phyloP scores from a whole-genome alignment of 2,113 vertebrate species.

The Scytalopus superciliaris region DNA sequence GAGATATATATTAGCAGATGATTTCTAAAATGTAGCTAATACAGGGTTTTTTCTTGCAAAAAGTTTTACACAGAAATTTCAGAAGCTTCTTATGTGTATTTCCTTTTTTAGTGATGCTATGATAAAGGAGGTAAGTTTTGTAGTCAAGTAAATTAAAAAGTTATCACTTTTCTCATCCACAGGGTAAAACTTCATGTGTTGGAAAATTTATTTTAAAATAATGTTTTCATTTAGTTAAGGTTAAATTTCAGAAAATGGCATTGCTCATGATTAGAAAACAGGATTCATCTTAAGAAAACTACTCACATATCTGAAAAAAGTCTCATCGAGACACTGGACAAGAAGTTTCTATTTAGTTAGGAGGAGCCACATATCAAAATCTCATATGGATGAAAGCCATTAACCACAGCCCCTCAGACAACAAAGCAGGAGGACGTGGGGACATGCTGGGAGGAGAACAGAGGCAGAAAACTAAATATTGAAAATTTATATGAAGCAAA shows the following conservation, averaged over 20 bases:
- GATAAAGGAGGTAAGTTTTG: not conserved
- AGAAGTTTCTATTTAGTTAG: not conserved
- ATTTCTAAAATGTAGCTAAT: not conserved
- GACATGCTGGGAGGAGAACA: not conserved
- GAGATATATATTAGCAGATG: not conserved
- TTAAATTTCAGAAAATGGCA: not conserved
- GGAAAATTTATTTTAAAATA: not conserved
- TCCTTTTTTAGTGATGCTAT: not conserved
- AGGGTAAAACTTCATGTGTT: not conserved
- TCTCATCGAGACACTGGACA: not conserved
- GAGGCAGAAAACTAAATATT: not conserved
- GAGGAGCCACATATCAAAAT: not conserved
- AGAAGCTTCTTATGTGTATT: not conserved
- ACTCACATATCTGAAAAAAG: not conserved
- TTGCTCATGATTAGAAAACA: not conserved
- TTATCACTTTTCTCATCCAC: not conserved
- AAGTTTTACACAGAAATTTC: not conserved
- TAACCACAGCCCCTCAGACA: not conserved
- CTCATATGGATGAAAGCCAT: not conserved
- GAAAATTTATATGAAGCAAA: not conserved
- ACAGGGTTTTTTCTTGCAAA: not conserved
- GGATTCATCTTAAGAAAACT: not conserved
- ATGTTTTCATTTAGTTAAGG: not conserved
- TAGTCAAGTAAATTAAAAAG: not conserved
- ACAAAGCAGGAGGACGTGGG: not conserved